phyloP scores from a whole-genome alignment of 2,113 vertebrate genomes.

The Sporophila hypoxantha region DNA sequence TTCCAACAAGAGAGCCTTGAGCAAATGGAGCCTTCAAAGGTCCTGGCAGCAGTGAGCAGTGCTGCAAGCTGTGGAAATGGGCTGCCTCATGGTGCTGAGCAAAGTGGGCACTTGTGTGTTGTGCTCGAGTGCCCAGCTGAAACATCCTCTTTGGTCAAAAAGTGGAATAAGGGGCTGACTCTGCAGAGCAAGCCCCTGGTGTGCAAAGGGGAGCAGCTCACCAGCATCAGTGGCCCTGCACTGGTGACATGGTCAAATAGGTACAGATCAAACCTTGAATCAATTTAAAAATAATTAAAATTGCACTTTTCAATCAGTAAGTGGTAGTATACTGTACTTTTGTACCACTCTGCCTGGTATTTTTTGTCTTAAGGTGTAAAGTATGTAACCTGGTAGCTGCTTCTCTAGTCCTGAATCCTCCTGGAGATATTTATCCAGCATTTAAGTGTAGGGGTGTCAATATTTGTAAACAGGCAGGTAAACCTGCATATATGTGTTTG shows the following conservation, averaged over 20 bases:
- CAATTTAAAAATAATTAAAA: neutral
- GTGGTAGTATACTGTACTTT: neutral
- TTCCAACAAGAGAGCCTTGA: neutral
- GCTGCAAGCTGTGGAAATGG: neutral
- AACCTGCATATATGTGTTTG: neutral
- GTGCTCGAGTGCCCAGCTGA: neutral
- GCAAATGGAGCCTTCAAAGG: neutral
- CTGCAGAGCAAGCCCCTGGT: neutral
- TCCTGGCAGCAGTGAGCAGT: neutral
- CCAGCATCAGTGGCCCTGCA: neutral
- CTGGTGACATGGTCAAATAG: accelerated
- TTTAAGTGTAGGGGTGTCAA: neutral
- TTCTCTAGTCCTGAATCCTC: neutral
- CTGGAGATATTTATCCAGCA: neutral
- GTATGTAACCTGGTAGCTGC: neutral
- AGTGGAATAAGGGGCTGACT: neutral
- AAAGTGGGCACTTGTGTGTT: neutral
- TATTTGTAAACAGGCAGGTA: neutral
- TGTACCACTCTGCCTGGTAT: neutral
- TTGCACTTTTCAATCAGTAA: neutral
- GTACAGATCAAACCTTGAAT: neutral
- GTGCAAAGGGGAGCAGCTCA: neutral
- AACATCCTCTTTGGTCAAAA: neutral
- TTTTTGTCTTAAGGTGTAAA: neutral
- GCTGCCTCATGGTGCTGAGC: neutral